phyloP scores from a whole-genome alignment of 2,888 invertebrate genomes.

The Allophyes oxyacanthae region DNA sequence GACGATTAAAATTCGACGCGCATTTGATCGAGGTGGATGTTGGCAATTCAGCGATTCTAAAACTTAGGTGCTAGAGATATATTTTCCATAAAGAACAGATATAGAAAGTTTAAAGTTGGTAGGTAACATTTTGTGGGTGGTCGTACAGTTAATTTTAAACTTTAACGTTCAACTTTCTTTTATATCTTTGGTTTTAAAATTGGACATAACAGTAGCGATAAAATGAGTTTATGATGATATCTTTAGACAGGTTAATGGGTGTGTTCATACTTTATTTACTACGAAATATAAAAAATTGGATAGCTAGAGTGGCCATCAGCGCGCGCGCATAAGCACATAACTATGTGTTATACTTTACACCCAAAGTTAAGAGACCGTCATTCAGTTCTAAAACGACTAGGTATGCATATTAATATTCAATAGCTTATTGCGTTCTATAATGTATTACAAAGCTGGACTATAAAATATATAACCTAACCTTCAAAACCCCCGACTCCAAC shows the following conservation, averaged over 20 bases:
- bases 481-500: too few relatives aligned
- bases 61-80: not conserved
- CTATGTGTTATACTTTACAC: too few relatives aligned
- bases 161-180: conserved; percentile 3
- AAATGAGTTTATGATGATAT: conserved; percentile 35
- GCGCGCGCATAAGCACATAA: too few relatives aligned
- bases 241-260: conserved; percentile 8
- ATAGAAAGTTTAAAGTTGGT: conserved; percentile 4
- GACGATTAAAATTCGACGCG: conserved; percentile 13
- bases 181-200: conserved; percentile 21
- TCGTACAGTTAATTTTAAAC: conserved; percentile 16
- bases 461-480: too few relatives aligned
- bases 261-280: conserved; percentile 16
- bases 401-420: too few relatives aligned
- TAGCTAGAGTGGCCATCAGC: too few relatives aligned
- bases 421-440: too few relatives aligned
- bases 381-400: too few relatives aligned
- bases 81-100: not conserved
- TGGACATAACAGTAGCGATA: conserved; percentile 10
- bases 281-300: not conserved
- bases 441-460: too few relatives aligned
- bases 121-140: not conserved
- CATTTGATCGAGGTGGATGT: conserved; percentile 4
- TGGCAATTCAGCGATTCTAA: conserved; percentile 9
- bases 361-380: too few relatives aligned